Conservation (phyloP, 2,113 vertebrate genomes). For the Triplophysa tibetana region DNA sequence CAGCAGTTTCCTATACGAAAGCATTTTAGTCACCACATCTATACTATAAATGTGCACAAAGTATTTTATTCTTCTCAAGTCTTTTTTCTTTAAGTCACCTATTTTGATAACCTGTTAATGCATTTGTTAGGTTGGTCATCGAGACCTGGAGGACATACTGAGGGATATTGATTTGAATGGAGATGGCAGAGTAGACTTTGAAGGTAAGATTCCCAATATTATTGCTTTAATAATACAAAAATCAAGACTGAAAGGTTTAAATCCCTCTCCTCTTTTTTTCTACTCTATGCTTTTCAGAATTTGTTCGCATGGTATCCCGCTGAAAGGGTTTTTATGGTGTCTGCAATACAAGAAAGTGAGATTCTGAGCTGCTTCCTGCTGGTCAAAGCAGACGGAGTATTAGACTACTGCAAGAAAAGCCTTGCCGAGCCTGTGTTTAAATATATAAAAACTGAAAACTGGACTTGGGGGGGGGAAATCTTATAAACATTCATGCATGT, state of each 20-base stretch:
- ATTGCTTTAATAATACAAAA: background rate
- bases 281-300: slow-evolving; percentile 74
- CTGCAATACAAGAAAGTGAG: slow-evolving; percentile 31
- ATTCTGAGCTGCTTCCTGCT: slow-evolving; percentile 32
- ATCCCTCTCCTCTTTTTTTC: slow-evolving; percentile 2
- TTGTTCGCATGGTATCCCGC: slow-evolving; percentile 97
- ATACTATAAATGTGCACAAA: too few species aligned
- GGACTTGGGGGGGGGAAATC: slow-evolving; percentile 18
- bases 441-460: slow-evolving; percentile 63
- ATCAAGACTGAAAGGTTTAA: background rate
- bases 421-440: slow-evolving; percentile 63
- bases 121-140: slow-evolving; percentile 82
- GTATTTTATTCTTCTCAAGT: too few species aligned
- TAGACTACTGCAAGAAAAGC: slow-evolving; percentile 35
- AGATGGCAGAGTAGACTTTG: slow-evolving; percentile 94
- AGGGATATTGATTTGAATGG: slow-evolving; percentile 95
- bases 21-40: too few species aligned
- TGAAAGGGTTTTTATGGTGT: slow-evolving; percentile 63
- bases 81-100: too few species aligned
- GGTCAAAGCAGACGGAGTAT: slow-evolving; percentile 35
- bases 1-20: too few species aligned
- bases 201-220: slow-evolving; percentile 78
- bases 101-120: background rate
- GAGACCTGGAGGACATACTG: slow-evolving; percentile 95
- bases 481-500: background rate